Evolutionary conservation across 2,797 vertebrate species (phyloP), one percentile per base, ranked within the genome.

Genomic region (Melanotaenia maccullochi): DNA sequence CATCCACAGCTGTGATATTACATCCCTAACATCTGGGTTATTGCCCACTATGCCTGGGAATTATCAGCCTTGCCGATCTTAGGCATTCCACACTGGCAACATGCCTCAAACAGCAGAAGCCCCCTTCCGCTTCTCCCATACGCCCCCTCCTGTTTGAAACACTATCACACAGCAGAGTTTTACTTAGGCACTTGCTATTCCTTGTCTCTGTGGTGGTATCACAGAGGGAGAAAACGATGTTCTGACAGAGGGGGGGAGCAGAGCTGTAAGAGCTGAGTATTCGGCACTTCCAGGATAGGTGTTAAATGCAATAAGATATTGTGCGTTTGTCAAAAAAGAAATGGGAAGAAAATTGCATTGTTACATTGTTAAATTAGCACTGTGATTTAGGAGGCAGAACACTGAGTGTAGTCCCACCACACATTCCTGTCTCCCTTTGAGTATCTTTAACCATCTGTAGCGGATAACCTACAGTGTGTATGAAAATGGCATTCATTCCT

Each of bases 21-120:
- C 95, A 94, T 94, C 89, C 89, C 91, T 87, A 97, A 99, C 98
- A 99, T 99, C 98, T 99, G 97, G 97, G 97, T 97, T 98, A 98
- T 97, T 95, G 97, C 97, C 97, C 94, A 92, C 94, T 94, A 96
- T 97, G 96, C 95, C 96, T 97, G 97, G 96, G 97, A 98, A 97
- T 96, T 96, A 97, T 96, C 96, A 95, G 95, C 95, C 95, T 95
- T 94, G 95, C 94, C 95, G 89, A 93, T 96, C 97, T 96, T 96
- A 96, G 96, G 94, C 95, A 93, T 96, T 96, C 95, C 95, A 96
- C 95, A 95, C 95, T 97, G 96, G 96, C 96, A 93, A 73, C 84
- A 70, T 93, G 91, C 93, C 93, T 88, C 71, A 65, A 87, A 89
- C 81, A 92, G 88, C 76, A 87, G 73, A 89, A 7, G 78, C 71